Conservation (phyloP, 1,140 invertebrate genomes). For the Lepeophtheirus salmonis region DNA sequence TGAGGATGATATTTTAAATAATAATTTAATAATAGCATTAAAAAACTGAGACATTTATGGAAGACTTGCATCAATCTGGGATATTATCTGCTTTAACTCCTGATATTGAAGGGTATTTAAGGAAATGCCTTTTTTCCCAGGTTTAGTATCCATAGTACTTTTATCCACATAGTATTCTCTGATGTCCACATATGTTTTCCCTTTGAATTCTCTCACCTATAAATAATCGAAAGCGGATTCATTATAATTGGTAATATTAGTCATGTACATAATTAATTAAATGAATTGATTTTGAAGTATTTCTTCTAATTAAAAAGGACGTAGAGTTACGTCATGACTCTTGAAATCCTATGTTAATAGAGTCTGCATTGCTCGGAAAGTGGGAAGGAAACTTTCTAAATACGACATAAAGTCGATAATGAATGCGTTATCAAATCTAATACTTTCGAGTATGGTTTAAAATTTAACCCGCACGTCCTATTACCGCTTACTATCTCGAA, state of each 20-base stretch:
- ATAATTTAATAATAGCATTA: no score
- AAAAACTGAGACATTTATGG: slow-evolving; percentile 6
- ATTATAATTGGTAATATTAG: neutral
- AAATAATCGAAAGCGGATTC: neutral
- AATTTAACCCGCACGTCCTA: no score
- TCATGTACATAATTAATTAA: slow-evolving; percentile 1
- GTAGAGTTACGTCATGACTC: no score
- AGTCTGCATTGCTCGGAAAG: no score
- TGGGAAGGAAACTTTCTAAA: no score
- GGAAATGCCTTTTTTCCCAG: slow-evolving; percentile 18
- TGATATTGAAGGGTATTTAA: slow-evolving; percentile 15
- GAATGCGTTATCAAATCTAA: no score
- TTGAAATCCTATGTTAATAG: no score
- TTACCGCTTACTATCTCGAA: no score
- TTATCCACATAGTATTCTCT: slow-evolving; percentile 18
- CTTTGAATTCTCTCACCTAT: slow-evolving; percentile 14
- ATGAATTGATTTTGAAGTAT: neutral
- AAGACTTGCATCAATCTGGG: neutral
- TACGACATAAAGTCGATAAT: no score
- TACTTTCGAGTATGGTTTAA: no score
- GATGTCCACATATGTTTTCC: slow-evolving; percentile 16
- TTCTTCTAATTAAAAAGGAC: neutral
- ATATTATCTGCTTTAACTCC: slow-evolving; percentile 10
- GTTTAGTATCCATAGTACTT: slow-evolving; percentile 16
- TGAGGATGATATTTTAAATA: no score